These are phyloP conservation scores for Limosa lapponica DNA, from an alignment of 2,797 vertebrate species.

Conservation along the genomic window DNA sequence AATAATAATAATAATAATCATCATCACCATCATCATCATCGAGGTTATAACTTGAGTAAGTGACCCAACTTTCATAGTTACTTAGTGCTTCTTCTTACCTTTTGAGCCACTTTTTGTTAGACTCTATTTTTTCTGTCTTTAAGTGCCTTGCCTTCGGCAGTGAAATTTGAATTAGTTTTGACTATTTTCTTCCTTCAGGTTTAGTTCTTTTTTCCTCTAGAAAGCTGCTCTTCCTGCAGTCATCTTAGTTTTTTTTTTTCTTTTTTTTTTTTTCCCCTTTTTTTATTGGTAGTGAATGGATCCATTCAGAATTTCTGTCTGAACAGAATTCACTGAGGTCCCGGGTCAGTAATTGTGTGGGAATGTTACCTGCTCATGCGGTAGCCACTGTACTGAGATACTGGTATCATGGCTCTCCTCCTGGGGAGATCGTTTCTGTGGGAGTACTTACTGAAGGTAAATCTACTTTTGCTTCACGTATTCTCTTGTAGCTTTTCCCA, in stretches of 20 bases:
- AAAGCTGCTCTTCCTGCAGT: neutral
- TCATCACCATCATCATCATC: neutral
- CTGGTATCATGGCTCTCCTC: constrained; percentile 82
- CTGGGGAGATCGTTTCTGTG: constrained; percentile 83
- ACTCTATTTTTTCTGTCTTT: neutral
- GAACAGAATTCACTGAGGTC: constrained; percentile 44
- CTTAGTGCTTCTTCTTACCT: neutral
- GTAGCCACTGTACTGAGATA: constrained; percentile 82
- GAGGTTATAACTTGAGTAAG: neutral
- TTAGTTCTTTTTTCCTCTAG: neutral
- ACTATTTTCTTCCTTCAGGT: neutral
- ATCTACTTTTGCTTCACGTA: neutral
- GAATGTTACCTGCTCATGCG: constrained; percentile 80
- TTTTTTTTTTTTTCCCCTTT: accelerated
- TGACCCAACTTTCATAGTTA: neutral
- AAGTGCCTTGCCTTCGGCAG: neutral
- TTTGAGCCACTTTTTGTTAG: neutral
- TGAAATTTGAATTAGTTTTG: neutral
- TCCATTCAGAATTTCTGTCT: constrained; percentile 79
- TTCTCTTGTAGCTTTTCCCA: neutral
- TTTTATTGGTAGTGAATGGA: constrained; percentile 80
- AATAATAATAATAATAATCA: neutral
- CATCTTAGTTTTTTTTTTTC: neutral
- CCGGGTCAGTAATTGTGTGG: constrained; percentile 25
- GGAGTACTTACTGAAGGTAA: constrained; percentile 87